Conservation (phyloP, 2,888 invertebrate genomes). For the Corythucha ciliata region DNA sequence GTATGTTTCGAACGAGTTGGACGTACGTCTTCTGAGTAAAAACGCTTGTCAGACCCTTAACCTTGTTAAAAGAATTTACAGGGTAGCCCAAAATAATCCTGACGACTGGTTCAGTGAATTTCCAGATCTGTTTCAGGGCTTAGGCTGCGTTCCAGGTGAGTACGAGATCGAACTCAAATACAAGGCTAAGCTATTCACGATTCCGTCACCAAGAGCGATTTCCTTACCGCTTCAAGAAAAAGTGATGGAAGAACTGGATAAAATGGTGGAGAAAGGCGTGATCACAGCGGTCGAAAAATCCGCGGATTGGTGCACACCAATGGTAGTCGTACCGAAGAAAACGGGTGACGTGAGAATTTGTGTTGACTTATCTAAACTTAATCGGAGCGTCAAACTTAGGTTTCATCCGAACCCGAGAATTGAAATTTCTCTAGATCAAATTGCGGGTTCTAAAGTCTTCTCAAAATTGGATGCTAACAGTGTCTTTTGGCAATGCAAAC, state of each 20-base stretch:
- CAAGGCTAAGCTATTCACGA: not conserved
- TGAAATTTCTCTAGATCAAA: constrained; percentile 15
- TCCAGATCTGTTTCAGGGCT: not conserved
- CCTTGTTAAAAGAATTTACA: not conserved
- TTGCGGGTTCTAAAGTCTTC: constrained; percentile 29
- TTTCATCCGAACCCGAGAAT: constrained; percentile 15
- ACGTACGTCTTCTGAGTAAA: constrained; percentile 1
- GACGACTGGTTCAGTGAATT: not conserved
- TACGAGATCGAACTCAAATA: constrained; percentile 1
- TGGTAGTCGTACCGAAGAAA: not conserved
- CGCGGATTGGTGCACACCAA: constrained; percentile 5
- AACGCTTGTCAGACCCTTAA: constrained; percentile 5
- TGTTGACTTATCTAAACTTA: constrained; percentile 19
- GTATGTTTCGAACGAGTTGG: constrained; percentile 1
- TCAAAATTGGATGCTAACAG: constrained; percentile 35
- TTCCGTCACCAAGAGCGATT: constrained; percentile 5
- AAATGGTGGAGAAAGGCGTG: constrained; percentile 3
- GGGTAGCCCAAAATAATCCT: not conserved
- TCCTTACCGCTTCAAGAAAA: constrained; percentile 12
- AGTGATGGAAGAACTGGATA: constrained; percentile 13
- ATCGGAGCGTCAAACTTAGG: constrained; percentile 15
- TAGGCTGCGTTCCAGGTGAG: not conserved
- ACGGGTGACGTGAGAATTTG: constrained; percentile 10
- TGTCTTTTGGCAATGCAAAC: constrained; percentile 33
- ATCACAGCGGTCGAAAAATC: constrained; percentile 1